Percentiles rank a stretch among this genome's conserved stretches.
Conservation (phyloP, 2,888 invertebrate species). For the Clostera curtula region DNA sequence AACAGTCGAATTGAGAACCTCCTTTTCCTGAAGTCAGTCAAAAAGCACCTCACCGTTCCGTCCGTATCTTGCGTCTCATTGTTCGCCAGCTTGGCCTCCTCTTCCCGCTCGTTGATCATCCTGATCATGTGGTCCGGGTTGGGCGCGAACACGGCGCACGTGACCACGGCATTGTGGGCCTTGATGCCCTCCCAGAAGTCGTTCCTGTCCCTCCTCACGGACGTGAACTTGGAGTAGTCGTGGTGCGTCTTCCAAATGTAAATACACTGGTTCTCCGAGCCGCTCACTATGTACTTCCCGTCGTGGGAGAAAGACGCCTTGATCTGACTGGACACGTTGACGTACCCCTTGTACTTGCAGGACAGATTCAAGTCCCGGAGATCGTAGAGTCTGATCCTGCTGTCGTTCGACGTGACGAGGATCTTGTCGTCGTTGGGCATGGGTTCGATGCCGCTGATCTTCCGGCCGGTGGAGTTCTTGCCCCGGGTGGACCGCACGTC, state of each 20-base stretch:
- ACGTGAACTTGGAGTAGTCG: constrained; percentile 95
- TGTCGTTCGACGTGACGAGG: constrained; percentile 97
- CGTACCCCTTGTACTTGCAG: constrained; percentile 94
- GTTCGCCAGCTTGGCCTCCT: constrained; percentile 35
- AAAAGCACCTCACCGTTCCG: constrained; percentile 39
- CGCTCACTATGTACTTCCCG: constrained; percentile 97
- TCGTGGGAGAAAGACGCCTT: constrained; percentile 98
- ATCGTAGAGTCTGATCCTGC: constrained; percentile 96
- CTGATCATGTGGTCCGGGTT: constrained; percentile 93
- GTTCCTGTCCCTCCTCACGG: constrained; percentile 93
- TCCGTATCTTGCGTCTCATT: constrained; percentile 31
- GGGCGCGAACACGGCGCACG: constrained; percentile 98
- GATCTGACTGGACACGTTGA: constrained; percentile 97
- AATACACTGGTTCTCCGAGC: constrained; percentile 97
- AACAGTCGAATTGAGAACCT: too few species aligned
- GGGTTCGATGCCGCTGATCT: constrained; percentile 98
- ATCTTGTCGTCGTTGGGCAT: constrained; percentile 97
- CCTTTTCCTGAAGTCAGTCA: too few species aligned
- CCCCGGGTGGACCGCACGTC: constrained; percentile 97
- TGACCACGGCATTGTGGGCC: constrained; percentile 96
- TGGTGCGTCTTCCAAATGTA: constrained; percentile 99
- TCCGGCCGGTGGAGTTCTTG: constrained; percentile 94
- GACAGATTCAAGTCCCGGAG: constrained; percentile 94
- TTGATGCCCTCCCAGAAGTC: constrained; percentile 95
- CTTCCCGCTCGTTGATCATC: constrained; percentile 77